Evolutionary conservation across 1,140 invertebrate genomes (phyloP), one percentile per base, ranked within the genome.

Genomic region (Choristoneura fumiferana): DNA sequence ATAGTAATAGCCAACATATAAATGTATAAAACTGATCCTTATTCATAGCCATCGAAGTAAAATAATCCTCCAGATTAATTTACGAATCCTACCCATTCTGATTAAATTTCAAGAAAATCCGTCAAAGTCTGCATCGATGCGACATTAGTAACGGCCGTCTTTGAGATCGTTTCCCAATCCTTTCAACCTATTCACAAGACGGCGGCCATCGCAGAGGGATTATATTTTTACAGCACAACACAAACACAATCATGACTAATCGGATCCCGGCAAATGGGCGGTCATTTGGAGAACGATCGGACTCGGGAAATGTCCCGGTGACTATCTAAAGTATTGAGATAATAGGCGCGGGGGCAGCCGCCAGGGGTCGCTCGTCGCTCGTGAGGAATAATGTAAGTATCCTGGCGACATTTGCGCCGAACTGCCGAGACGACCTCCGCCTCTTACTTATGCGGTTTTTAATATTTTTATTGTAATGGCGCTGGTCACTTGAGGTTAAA

Each of bases 381-480:
- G 72, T 69, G 63, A 69, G 62, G 84, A 77, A 86, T 88, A 86
- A 86, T 88, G 83, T 86, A 76, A 86, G 81, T 85, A 83, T 82
- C 76, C 82, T 70, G 69, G 85, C 78, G 85, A 88, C 85, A 88
- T 86, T 88, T 88, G 85, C 81, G 75, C 85, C 71, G 76, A 86
- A 88, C 82, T 81, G 81, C 83, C 80, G 76, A n/a, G n/a, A 36
- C 79, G 84, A 87, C 84, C 85, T 87, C 76, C 74, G 74, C 73
- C 81, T 84, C 81, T 88, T 87, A 88, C 85, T 88, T 88, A 88
- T 88, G 81, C 81, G 84, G 84, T 88, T 88, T 88, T 88, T 88
- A 87, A 86, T 87, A 87, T 86, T 89, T 87, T 87, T 89, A 89
- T 89, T 87, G 85, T 79, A 86, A 85, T 86, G 64, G 74, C 63